Conservation (phyloP, 92 coral and sea anemone species). For the Palythoa caribaeorum region DNA sequence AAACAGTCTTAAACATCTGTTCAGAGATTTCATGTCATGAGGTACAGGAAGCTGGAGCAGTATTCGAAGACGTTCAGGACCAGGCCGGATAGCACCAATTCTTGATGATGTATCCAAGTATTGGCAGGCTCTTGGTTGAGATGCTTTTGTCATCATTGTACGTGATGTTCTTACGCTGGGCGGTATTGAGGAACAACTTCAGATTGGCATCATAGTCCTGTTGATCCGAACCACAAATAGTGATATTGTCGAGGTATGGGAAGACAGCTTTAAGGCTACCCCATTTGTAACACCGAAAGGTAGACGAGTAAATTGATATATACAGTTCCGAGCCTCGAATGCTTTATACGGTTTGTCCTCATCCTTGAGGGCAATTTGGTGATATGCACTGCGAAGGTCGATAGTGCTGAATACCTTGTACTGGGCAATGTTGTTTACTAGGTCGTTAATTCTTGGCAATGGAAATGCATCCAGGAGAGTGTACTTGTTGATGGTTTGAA, state of each 20-base stretch:
- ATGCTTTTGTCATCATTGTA: no score
- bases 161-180: no score
- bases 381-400: slow-evolving; percentile 63
- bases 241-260: neutral
- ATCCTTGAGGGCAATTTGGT: slow-evolving; percentile 55
- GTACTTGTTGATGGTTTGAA: slow-evolving; percentile 38
- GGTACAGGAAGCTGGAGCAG: neutral
- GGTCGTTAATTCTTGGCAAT: slow-evolving; percentile 63
- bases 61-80: neutral
- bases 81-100: neutral
- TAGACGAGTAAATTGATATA: slow-evolving; percentile 61
- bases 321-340: slow-evolving; percentile 44
- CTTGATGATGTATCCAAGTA: no score
- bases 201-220: slow-evolving; percentile 63
- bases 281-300: slow-evolving; percentile 65
- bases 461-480: slow-evolving; percentile 59
- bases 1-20: neutral
- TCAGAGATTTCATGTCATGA: neutral
- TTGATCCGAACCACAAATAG: slow-evolving; percentile 67
- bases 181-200: slow-evolving; percentile 50
- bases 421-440: slow-evolving; percentile 55
- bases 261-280: slow-evolving; percentile 44
- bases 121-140: no score
- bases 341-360: slow-evolving; percentile 55
- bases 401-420: slow-evolving; percentile 60